Evolutionary conservation across 2,888 invertebrate species (phyloP), one percentile per base, ranked within the genome.

Genomic region (Caenorhabditis macrosperma): DNA sequence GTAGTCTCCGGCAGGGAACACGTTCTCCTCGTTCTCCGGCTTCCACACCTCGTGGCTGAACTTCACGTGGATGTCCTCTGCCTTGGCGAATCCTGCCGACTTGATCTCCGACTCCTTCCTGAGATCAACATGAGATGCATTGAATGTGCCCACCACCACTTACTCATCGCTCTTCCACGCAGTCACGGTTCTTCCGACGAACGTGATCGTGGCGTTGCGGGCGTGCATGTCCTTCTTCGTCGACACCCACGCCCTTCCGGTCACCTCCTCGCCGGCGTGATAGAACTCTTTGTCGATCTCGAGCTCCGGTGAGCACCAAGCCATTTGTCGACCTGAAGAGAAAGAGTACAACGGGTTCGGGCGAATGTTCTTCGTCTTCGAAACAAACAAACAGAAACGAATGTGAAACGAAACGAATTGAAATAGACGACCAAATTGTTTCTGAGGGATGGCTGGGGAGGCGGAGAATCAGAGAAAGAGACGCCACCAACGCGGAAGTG

Each of bases 1-100:
- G 64, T 81, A 74, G 17, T 74, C 74, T 26, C 80, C 80, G 10
- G 61, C 54, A 33, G 80, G 80, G 22, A 81, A 71, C 3, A 52
- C 60, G 55, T 76, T 64, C 67, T 63, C 44, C 0, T 59, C 67
- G 44, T 59, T 24, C 17, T 66, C 64, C 12, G 76, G 52, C 17
- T 48, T 44, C 74, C 80, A 74, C 3, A 77, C 76, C 22, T 68
- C 48, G 20, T 74, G 77, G 10, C 41, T 55, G 54, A 77, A 66
- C 38, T 76, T 35, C 12, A 78, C 59, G 60, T 63, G 46, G 5
- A 26, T 44, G 9, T 78, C 67, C 15, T 66, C 15, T 46, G 26
- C 64, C 55, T 44, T 33, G 22, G 17, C 22, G 30, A 15, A 12
- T 24, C 24, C 33, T 46, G 20, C 17, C 0, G 15, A 6, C 28